These are phyloP conservation scores for Drosophila subquinaria DNA, from an alignment of 2,888 invertebrate genomes.

Conservation along the genomic window DNA sequence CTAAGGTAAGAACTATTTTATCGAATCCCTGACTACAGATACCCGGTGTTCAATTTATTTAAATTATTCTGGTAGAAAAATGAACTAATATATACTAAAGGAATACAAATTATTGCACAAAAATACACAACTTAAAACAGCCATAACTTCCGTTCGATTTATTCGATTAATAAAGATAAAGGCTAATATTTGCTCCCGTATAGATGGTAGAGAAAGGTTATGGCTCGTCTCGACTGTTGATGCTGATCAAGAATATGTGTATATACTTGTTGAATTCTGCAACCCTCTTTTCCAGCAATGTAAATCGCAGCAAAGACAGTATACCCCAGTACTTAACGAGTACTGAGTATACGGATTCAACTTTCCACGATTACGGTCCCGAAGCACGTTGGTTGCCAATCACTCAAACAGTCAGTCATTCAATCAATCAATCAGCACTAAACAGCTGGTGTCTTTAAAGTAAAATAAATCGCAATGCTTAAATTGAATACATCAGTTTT, in stretches of 20 bases:
- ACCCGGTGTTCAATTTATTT: neutral
- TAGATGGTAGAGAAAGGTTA: no score
- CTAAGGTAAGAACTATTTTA: neutral
- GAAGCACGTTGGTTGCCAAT: neutral
- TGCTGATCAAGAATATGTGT: no score
- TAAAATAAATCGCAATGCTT: neutral
- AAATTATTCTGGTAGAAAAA: no score
- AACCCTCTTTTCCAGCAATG: no score
- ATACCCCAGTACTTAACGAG: neutral
- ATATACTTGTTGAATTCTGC: no score
- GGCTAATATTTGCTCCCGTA: no score
- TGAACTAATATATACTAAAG: no score
- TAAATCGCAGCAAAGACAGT: neutral
- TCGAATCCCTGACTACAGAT: neutral
- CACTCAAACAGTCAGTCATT: neutral
- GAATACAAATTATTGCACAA: no score
- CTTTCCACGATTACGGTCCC: neutral
- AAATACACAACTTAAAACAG: no score
- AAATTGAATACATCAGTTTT: neutral
- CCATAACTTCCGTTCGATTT: neutral
- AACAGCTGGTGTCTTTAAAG: neutral
- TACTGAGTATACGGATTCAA: neutral
- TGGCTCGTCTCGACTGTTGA: no score
- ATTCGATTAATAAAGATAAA: neutral
- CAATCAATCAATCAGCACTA: conserved; percentile 5